phyloP scores from a whole-genome alignment of 2,888 invertebrate species.

The Belgica antarctica region DNA sequence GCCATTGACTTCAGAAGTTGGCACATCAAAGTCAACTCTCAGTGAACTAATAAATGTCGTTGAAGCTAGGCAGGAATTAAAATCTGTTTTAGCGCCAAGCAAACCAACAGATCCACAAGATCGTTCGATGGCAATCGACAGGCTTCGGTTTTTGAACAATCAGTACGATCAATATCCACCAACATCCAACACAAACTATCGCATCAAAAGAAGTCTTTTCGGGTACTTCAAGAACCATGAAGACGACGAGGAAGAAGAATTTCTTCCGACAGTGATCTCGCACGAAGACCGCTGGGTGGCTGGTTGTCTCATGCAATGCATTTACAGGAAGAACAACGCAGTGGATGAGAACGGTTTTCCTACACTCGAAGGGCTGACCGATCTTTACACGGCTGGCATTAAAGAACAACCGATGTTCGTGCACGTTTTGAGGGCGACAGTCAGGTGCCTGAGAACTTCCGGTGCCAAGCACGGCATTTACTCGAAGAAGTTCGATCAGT shows the following conservation, averaged over 20 bases:
- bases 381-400: conserved; percentile 75
- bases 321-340: conserved; percentile 75
- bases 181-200: too few species aligned
- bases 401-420: conserved; percentile 72
- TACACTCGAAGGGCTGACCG: conserved; percentile 68
- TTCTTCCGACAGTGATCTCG: conserved; percentile 1
- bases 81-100: not conserved
- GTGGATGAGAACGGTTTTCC: conserved; percentile 73
- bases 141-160: too few species aligned
- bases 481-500: conserved; percentile 56
- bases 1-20: too few species aligned
- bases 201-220: not conserved
- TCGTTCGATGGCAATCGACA: not conserved
- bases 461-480: conserved; percentile 49
- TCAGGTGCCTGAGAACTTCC: conserved; percentile 61
- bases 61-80: conserved; percentile 14
- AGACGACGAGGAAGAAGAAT: not conserved
- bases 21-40: not conserved
- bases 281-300: conserved; percentile 31
- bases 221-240: not conserved
- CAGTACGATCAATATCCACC: too few species aligned
- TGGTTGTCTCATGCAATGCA: conserved; percentile 75
- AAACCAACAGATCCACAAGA: not conserved
- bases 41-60: conserved; percentile 8
- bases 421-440: conserved; percentile 69